Conservation (phyloP, 2,888 invertebrate genomes). For the Lasioglossum lativentre region DNA sequence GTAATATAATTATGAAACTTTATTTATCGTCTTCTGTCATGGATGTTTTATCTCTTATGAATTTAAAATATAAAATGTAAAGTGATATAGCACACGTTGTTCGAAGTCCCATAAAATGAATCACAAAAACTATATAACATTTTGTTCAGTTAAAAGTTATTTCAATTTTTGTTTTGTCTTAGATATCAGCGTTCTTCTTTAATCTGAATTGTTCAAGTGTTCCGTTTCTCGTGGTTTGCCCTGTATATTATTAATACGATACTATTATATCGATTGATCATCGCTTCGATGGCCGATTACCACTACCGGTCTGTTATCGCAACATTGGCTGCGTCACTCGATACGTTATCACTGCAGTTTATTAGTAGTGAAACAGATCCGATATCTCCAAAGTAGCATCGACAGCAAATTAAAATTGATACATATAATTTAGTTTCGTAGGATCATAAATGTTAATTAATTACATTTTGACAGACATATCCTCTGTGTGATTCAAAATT, state of each 20-base stretch:
- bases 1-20: background rate
- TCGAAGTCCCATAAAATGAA: background rate
- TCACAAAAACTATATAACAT: background rate
- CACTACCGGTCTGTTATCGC: slow-evolving; percentile 9
- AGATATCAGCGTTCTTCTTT: background rate
- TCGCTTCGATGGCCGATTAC: background rate
- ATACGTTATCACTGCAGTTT: slow-evolving; percentile 17
- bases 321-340: background rate
- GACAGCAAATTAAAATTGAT: background rate
- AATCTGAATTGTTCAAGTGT: background rate
- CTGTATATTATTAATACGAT: background rate
- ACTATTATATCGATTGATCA: background rate
- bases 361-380: background rate
- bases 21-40: background rate
- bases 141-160: background rate
- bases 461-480: background rate
- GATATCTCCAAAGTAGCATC: slow-evolving; percentile 2
- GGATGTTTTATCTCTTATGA: background rate
- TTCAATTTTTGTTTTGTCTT: no score
- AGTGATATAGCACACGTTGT: no score
- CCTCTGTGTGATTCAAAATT: background rate
- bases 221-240: background rate
- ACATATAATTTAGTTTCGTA: background rate
- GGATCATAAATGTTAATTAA: background rate
- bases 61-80: background rate